These are phyloP conservation scores for Canis aureus DNA, from an alignment of 2,113 vertebrate genomes.

Conservation along the genomic window DNA sequence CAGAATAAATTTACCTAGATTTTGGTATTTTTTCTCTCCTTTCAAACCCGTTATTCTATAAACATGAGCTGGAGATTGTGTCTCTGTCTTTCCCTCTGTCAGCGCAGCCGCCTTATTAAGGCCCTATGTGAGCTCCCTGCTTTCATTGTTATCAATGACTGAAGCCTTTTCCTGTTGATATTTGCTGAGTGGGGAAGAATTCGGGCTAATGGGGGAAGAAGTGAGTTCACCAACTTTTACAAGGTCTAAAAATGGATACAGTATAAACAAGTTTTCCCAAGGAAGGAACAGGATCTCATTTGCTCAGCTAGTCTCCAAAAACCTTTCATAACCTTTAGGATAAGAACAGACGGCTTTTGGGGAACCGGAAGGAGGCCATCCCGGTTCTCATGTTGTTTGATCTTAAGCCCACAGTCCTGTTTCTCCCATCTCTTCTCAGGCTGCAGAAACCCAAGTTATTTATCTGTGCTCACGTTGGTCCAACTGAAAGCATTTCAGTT, in stretches of 20 bases:
- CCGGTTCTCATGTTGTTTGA: slow-evolving; percentile 39
- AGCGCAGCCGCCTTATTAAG: not conserved
- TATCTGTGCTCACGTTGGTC: not conserved
- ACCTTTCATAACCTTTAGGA: slow-evolving; percentile 75
- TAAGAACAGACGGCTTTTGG: slow-evolving; percentile 53
- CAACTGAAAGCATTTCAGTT: not conserved
- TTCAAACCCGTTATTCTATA: not conserved
- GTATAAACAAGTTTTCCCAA: slow-evolving; percentile 82
- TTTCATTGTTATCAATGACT: not conserved
- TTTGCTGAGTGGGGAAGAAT: slow-evolving; percentile 72
- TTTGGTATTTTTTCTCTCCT: not conserved
- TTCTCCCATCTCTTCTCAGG: not conserved
- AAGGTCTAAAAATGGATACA: slow-evolving; percentile 64
- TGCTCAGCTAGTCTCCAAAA: slow-evolving; percentile 74
- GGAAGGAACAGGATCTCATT: slow-evolving; percentile 79
- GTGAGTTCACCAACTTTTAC: slow-evolving; percentile 35
- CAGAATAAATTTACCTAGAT: slow-evolving; percentile 51
- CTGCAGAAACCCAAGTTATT: not conserved
- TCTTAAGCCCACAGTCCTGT: not conserved
- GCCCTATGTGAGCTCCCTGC: not conserved
- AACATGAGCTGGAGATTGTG: not conserved
- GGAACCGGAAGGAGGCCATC: slow-evolving; percentile 35
- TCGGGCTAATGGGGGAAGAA: not conserved
- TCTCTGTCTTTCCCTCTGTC: not conserved
- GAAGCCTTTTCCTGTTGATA: slow-evolving; percentile 69